Evolutionary conservation across 2,888 invertebrate genomes (phyloP), one percentile per base, ranked within the genome.

Genomic region (Entomobrya multifasciata): DNA sequence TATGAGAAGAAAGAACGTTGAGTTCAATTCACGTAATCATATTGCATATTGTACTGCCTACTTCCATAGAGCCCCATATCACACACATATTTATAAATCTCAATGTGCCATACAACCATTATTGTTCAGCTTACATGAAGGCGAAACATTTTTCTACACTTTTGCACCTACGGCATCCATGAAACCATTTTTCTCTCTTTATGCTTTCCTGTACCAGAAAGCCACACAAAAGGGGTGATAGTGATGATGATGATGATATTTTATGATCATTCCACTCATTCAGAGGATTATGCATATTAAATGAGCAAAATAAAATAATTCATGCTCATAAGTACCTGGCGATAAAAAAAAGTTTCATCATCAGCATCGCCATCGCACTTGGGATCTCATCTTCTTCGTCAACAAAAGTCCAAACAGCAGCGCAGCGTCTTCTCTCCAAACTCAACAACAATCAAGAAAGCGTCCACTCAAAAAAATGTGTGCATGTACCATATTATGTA

Each of bases 251-350:
- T 41, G 49, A 52, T 78, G 78, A 70, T 70, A 22, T 41, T 57
- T 36, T 55, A 80, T 49, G 44, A 55, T 65, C 15, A 11, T 41
- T 60, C 30, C 8, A 25, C 27, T 13, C 72, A n/a, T 13, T 55
- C 15, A 17, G 15, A 20, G 1, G 17, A 17, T 36, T 41, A 65
- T 41, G 60, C 78, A 20, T 62, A 27, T 57, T 20, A 79, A 52
- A 49, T 79, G 79, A 78, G 13, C n/a, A 47, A 44, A 36, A 62
- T 60, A n/a, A 25, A 74, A 74, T 74, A 76, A 74, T 52, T 52
- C 27, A 55, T 27, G 17, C 27, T 5, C 62, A 47, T 47, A 44
- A 44, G 44, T 52, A 52, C 3, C 6, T 11, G 30, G 20, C 76
- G 36, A 57, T 76, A 22, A 22, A 76, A 25, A 30, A 15, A 36